Percentiles rank a stretch among this genome's conserved stretches.
Evolutionary conservation across 2,797 vertebrate species (phyloP).

Genomic region (Lepus oiostolus): DNA sequence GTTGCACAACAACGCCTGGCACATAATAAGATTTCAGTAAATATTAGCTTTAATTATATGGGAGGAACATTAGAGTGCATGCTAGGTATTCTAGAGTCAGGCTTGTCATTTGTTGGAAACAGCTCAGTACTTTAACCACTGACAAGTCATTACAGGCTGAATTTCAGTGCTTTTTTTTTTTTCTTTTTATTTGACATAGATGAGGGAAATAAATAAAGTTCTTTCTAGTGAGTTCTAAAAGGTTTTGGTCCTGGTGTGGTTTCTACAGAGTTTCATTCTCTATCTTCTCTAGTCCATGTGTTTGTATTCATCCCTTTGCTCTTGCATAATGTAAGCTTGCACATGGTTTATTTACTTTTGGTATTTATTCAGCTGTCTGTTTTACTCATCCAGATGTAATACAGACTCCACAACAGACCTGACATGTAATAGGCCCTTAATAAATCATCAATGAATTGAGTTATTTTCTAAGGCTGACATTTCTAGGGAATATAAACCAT

Average conservation of each 20-base stretch:
- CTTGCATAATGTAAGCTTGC: neutral
- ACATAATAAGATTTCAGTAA: neutral
- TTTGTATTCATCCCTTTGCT: neutral
- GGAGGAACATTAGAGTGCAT: neutral
- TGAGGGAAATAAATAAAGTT: neutral
- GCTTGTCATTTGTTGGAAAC: neutral
- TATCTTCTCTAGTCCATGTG: neutral
- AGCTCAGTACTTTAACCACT: neutral
- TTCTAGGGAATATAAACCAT: neutral
- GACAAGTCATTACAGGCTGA: neutral
- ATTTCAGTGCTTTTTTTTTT: neutral
- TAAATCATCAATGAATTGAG: conserved; percentile 54
- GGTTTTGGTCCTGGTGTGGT: neutral
- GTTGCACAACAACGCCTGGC: neutral
- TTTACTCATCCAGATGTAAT: neutral
- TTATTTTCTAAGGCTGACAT: neutral
- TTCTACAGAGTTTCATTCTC: neutral
- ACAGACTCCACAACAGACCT: neutral
- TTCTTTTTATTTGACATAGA: neutral
- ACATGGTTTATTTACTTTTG: neutral
- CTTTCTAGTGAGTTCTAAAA: neutral
- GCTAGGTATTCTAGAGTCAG: neutral
- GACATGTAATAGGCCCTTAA: neutral
- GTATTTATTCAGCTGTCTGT: conserved; percentile 61
- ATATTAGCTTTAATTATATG: neutral